Conservation (phyloP, 2,113 vertebrate genomes). For the Phaethon lepturus region DNA sequence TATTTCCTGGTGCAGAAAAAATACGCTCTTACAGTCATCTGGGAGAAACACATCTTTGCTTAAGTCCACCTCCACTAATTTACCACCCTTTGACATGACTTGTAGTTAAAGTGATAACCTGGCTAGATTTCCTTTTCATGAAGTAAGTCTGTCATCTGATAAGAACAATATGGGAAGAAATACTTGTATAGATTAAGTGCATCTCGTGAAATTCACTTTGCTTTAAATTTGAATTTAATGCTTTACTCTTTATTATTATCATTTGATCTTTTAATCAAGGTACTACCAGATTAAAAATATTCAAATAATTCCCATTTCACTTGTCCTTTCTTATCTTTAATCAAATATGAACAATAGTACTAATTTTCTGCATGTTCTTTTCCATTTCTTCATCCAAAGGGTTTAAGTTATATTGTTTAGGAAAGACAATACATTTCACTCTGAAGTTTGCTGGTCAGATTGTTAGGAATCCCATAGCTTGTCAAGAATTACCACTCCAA, state of each 20-base stretch:
- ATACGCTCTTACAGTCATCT: background rate
- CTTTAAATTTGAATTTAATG: background rate
- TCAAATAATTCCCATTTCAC: background rate
- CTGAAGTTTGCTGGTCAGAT: background rate
- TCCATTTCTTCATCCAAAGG: background rate
- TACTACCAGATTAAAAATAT: background rate
- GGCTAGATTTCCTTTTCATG: background rate
- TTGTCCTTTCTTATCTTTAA: background rate
- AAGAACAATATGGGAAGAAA: background rate
- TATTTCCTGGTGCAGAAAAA: background rate
- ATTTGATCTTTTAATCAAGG: slow-evolving; percentile 1
- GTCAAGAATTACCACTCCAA: background rate
- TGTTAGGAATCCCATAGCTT: background rate
- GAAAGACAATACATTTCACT: background rate
- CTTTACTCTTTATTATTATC: background rate
- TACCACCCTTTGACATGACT: background rate
- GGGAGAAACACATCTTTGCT: background rate
- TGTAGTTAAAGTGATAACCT: background rate
- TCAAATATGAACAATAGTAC: slow-evolving; percentile 34
- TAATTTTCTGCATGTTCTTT: background rate
- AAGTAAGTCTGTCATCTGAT: background rate
- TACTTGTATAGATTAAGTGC: background rate
- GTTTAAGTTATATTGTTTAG: slow-evolving; percentile 9
- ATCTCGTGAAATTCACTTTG: background rate
- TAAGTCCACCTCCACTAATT: background rate